Percentiles rank a stretch among this genome's conserved stretches.
Evolutionary conservation across 1,140 invertebrate species (phyloP).

Genomic region (Octopus bimaculoides): DNA sequence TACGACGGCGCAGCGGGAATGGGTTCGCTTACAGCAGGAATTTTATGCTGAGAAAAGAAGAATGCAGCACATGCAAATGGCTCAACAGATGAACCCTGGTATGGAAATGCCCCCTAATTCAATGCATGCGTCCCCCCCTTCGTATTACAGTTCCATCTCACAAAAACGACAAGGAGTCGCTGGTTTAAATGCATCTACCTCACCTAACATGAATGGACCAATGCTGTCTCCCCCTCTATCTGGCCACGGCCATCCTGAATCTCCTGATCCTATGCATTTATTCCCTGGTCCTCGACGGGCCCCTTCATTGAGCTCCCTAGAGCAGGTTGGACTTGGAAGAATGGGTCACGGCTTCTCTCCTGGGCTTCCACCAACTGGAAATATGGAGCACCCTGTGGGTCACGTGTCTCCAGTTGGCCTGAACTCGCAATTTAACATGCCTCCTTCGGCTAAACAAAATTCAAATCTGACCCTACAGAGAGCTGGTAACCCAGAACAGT

Average conservation of each 20-base stretch:
- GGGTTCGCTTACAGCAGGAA: slow-evolving; percentile 78
- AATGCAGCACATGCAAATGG: slow-evolving; percentile 48
- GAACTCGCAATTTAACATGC: slow-evolving; percentile 26
- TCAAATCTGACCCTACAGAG: slow-evolving; percentile 42
- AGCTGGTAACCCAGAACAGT: slow-evolving; percentile 53
- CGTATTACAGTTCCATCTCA: slow-evolving; percentile 50
- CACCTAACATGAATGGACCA: slow-evolving; percentile 44
- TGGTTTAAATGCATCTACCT: slow-evolving; percentile 43
- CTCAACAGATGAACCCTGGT: slow-evolving; percentile 31
- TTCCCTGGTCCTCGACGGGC: slow-evolving; percentile 23
- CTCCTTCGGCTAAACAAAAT: slow-evolving; percentile 28
- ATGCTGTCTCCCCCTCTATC: slow-evolving; percentile 6
- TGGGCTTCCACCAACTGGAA: slow-evolving; percentile 35
- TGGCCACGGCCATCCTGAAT: slow-evolving; percentile 6
- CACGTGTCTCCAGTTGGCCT: slow-evolving; percentile 27
- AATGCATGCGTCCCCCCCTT: slow-evolving; percentile 39
- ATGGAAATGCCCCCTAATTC: slow-evolving; percentile 35
- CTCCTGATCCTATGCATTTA: slow-evolving; percentile 28
- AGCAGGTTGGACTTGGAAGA: slow-evolving; percentile 22
- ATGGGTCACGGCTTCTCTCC: slow-evolving; percentile 33
- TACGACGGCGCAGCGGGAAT: slow-evolving; percentile 60
- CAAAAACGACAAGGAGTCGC: slow-evolving; percentile 41
- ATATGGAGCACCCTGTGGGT: slow-evolving; percentile 38
- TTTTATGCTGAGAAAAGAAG: slow-evolving; percentile 52
- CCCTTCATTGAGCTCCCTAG: slow-evolving; percentile 21